Evolutionary conservation across 2,797 vertebrate species (phyloP).

Genomic region (Phataginus tetradactyla): DNA sequence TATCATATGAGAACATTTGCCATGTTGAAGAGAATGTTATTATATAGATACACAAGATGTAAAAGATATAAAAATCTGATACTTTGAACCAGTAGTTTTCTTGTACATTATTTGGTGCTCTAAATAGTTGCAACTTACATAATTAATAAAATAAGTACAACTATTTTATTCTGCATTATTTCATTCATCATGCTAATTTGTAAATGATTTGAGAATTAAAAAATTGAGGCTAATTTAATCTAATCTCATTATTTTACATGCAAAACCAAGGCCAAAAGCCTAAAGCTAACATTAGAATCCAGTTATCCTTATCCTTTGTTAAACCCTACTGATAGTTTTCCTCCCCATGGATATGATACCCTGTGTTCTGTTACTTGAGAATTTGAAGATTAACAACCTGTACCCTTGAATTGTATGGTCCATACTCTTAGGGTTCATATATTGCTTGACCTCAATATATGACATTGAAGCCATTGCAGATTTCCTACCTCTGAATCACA

Average conservation of each 20-base stretch:
- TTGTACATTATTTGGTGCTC: neutral
- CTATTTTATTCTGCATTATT: neutral
- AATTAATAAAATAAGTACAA: neutral
- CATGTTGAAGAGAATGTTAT: constrained; percentile 27
- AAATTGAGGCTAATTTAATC: neutral
- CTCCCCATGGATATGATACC: neutral
- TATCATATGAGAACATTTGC: constrained; percentile 24
- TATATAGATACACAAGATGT: neutral
- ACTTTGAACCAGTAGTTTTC: constrained; percentile 26
- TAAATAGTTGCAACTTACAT: constrained; percentile 6
- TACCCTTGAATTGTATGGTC: neutral
- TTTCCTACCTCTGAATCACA: neutral
- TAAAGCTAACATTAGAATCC: neutral
- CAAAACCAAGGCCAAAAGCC: neutral
- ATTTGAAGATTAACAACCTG: neutral
- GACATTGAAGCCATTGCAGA: neutral
- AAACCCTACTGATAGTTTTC: neutral
- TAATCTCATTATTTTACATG: neutral
- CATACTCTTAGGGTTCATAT: neutral
- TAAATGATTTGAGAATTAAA: constrained; percentile 1
- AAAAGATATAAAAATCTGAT: neutral
- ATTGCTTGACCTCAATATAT: neutral
- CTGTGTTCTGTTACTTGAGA: neutral
- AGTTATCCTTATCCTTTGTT: neutral
- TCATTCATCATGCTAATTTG: neutral